Evolutionary conservation across 2,113 vertebrate species (phyloP).

Genomic region (Cromileptes altivelis): DNA sequence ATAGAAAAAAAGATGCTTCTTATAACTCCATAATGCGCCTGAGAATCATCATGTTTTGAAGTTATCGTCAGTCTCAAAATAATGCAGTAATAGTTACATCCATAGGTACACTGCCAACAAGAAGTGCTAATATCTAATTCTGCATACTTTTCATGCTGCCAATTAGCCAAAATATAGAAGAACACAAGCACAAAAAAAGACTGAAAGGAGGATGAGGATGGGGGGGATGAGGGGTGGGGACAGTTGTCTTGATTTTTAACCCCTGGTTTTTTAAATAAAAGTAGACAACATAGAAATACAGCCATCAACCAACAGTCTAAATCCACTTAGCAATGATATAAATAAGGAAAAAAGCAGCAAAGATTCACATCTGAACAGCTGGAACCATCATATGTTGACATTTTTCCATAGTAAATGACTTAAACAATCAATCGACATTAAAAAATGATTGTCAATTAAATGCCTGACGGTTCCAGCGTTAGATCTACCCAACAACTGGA

Average conservation of each 20-base stretch:
- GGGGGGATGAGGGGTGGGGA: no score
- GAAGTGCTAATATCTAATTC: not conserved
- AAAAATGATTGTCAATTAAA: slow-evolving; percentile 4
- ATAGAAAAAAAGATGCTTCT: not conserved
- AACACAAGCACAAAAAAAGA: not conserved
- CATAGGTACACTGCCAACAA: not conserved
- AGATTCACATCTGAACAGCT: not conserved
- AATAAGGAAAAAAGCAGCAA: not conserved
- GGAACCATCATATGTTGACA: not conserved
- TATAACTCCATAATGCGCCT: not conserved
- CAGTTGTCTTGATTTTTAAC: no score
- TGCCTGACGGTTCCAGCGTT: slow-evolving; percentile 5
- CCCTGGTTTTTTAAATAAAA: no score
- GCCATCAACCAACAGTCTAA: no score
- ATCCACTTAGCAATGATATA: not conserved
- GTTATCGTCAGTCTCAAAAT: not conserved
- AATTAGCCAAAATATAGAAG: not conserved
- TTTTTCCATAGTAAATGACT: not conserved
- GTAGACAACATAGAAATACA: no score
- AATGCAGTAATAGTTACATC: not conserved
- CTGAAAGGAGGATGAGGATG: no score
- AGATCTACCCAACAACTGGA: slow-evolving; percentile 37
- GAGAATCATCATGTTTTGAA: not conserved
- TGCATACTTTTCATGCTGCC: not conserved
- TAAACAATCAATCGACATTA: slow-evolving; percentile 2